Base-by-base conservation (phyloP, 2,888 invertebrate species). In the Drosophila quinaria region DNA sequence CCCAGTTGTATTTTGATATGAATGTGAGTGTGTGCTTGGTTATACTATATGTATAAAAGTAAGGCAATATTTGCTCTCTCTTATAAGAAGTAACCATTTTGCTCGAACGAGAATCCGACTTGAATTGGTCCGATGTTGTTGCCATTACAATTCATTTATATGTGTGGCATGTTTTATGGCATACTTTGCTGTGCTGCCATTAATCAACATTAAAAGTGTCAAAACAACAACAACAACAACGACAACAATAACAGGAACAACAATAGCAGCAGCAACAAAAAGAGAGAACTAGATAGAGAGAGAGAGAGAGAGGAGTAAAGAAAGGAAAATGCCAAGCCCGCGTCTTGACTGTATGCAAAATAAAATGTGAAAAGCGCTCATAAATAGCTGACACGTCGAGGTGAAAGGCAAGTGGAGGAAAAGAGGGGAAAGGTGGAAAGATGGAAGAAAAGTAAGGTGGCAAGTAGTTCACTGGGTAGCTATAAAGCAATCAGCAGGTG, bases 141-240 rank as follows among this genome's bases (percentile, higher is more conserved):
- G 33, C 42, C 58, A 77, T 78, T 84, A 84, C 81, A 84, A 84
- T 82, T 87, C 84, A 87, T 87, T 82, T 82, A 76, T 81, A 81
- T 84, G 87, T 74, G 87, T 70, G 79, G 76, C 84, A 71, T 76
- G 84, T 65, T 83, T 83, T 80, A 82, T 82, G 70, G 76, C 87
- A 78, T 67, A 54, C 80, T 80, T 74, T 81, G 49, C 69, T 47
- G 50, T 31, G 69, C 68, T 63, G 60, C 84, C 87, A 82, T 82
- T 82, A 82, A 82, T 82, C 82, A 82, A 87, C 82, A 87, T 82
- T 82, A 87, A 82, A 83, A 70, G 84, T 87, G 82, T 87, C 82
- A n/a, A n/a, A n/a, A n/a, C n/a, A n/a, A n/a, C n/a, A 83, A 78
- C 81, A 83, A 66, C 62, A 82, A 80, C 63, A 67, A 42, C 41